Evolutionary conservation across 2,888 invertebrate species (phyloP).

Genomic region (Emmelina monodactyla): DNA sequence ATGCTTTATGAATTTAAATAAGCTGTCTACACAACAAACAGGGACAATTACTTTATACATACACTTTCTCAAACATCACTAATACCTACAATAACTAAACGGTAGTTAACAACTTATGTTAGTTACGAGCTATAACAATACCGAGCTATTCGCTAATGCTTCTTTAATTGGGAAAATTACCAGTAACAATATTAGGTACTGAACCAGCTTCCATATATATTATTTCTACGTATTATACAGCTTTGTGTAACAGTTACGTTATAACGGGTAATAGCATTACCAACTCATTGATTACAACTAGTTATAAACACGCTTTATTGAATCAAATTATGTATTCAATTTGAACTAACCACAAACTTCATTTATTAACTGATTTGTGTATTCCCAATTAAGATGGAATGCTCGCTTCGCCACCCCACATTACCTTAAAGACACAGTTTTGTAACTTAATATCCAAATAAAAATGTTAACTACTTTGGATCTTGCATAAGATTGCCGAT

Average conservation of each 20-base stretch:
- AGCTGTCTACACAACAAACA: slow-evolving; percentile 15
- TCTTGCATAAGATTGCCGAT: slow-evolving; percentile 49
- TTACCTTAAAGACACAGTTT: background rate
- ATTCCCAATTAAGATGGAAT: too few relatives aligned
- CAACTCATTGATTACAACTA: too few relatives aligned
- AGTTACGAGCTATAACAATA: too few relatives aligned
- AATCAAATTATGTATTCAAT: too few relatives aligned
- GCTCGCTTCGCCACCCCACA: too few relatives aligned
- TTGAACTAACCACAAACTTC: too few relatives aligned
- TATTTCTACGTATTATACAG: slow-evolving; percentile 20
- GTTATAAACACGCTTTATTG: too few relatives aligned
- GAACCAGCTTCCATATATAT: slow-evolving; percentile 23
- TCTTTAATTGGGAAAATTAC: background rate
- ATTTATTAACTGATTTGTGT: too few relatives aligned
- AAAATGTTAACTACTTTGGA: slow-evolving; percentile 19
- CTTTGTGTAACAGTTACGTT: slow-evolving; percentile 41
- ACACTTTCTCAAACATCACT: slow-evolving; percentile 17
- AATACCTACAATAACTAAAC: background rate
- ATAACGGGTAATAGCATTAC: too few relatives aligned
- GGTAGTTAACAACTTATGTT: background rate
- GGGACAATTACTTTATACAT: background rate
- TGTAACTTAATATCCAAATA: slow-evolving; percentile 5
- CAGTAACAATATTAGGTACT: background rate
- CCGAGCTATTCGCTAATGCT: background rate
- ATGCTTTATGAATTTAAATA: slow-evolving; percentile 31